Evolutionary conservation across 2,113 vertebrate species (phyloP).

Genomic region (Rostratula benghalensis): DNA sequence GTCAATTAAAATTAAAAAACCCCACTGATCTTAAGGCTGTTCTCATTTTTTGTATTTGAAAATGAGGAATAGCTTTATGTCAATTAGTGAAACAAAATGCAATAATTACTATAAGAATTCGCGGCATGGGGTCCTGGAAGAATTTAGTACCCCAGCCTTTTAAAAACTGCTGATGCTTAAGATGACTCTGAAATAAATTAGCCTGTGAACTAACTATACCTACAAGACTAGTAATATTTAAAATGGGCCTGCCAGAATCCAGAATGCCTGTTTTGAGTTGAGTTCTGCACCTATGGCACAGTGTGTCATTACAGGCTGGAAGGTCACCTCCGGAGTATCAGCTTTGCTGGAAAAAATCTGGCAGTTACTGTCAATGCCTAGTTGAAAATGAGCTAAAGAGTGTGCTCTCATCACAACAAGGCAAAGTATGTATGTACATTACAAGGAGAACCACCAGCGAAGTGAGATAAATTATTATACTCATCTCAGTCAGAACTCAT

Average conservation of each 20-base stretch:
- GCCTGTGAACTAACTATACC: neutral
- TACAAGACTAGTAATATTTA: neutral
- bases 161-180: neutral
- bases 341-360: fast-evolving
- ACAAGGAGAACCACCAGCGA: neutral
- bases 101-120: neutral
- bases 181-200: neutral
- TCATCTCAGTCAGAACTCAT: neutral
- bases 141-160: neutral
- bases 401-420: neutral
- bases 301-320: neutral
- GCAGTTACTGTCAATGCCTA: neutral
- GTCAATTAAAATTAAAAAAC: neutral
- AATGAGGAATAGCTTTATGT: neutral
- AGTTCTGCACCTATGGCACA: neutral
- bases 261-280: neutral
- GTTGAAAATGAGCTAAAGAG: neutral
- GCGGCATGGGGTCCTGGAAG: neutral
- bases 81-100: neutral
- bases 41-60: neutral
- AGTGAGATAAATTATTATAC: neutral
- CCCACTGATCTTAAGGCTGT: neutral
- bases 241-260: neutral
- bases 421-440: neutral
- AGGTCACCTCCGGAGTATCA: neutral